Conservation (phyloP, 2,797 vertebrate genomes). For the Linurgus olivaceus region DNA sequence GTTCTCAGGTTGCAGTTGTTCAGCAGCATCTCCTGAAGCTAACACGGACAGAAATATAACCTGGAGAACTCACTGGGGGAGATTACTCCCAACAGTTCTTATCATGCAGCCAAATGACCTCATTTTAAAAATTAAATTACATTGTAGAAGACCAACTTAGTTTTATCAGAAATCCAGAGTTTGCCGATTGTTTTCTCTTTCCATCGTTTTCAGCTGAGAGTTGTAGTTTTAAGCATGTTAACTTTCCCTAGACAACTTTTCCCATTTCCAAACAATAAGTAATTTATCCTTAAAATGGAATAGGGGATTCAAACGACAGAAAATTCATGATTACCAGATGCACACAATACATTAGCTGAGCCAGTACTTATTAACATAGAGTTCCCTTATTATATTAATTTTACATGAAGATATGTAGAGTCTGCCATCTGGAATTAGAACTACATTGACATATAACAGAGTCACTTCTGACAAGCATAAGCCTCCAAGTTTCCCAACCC, state of each 20-base stretch:
- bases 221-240: background rate
- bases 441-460: background rate
- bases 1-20: conserved; percentile 27
- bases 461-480: background rate
- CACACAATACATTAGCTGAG: background rate
- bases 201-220: background rate
- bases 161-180: background rate
- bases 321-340: background rate
- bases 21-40: background rate
- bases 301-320: background rate
- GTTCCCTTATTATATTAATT: background rate
- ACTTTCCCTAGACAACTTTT: background rate
- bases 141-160: background rate
- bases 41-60: background rate
- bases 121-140: background rate
- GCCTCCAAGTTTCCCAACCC: background rate
- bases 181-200: background rate
- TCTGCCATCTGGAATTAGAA: background rate
- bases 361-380: background rate
- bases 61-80: background rate
- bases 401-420: background rate
- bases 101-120: background rate
- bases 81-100: background rate
- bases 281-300: background rate
- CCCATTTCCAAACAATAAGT: background rate